Base-by-base conservation (phyloP, 1,140 invertebrate genomes). In the Heliothis virescens region DNA sequence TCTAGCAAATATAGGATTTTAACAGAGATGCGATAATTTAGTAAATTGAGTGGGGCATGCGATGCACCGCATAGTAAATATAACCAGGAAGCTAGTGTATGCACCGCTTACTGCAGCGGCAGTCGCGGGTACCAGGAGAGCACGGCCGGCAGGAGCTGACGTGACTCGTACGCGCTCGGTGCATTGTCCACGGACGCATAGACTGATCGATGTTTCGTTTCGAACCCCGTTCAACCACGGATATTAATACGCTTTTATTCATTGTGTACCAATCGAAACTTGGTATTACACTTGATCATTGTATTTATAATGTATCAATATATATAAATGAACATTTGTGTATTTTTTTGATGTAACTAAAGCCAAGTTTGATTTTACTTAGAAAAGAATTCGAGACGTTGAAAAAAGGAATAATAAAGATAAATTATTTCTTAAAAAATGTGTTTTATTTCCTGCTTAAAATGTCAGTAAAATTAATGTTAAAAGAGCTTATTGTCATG, bases 321-420 rank as follows among this genome's bases (percentile, higher is more conserved):
- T 92, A 86, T 87, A 85, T 86, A 83, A 87, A 85, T 85, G 82
- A 84, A 85, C 84, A 86, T 91, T 92, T 92, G 90, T 94, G 89
- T 94, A 92, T 93, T 93, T 91, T 93, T 93, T 94, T 90, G 88
- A 91, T 94, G 92, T 92, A 92, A 92, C 88, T 93, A 92, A 93
- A 92, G 89, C 90, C 85, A 93, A 93, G 89, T 93, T 93, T 92
- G 91, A 92, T 93, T 94, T 87, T 91, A 91, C 89, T 92, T 94
- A 93, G 91, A 90, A 91, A 93, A 93, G 89, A 93, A 91, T 93
- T 93, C 87, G 87, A 93, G 91, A 93, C 87, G 86, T 93, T 92
- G 29, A 78, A 87, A 92, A 94, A 93, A 90, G 88, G 89, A 92
- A 91, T 90, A 93, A 92, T 92, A 94, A 93, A 93, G 88, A 93